Evolutionary conservation across 2,113 vertebrate species (phyloP).

Genomic region (Etheostoma spectabile): DNA sequence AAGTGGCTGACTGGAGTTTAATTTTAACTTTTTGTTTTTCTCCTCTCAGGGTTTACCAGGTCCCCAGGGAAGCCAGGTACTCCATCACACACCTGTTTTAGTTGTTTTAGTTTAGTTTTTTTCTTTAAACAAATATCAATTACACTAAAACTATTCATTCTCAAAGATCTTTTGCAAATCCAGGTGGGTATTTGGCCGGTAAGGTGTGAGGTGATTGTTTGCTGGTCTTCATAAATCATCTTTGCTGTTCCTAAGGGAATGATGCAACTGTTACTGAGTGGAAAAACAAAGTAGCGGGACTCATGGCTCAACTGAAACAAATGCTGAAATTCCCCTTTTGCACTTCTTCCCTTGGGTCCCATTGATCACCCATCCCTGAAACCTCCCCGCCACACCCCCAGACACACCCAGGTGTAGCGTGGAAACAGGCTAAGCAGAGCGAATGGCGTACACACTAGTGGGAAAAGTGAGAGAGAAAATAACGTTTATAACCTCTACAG

Average conservation of each 20-base stretch:
- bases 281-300: constrained; percentile 31
- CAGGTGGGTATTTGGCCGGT: constrained; percentile 38
- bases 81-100: constrained; percentile 19
- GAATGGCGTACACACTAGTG: constrained; percentile 64
- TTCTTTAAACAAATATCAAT: constrained; percentile 15
- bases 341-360: constrained; percentile 43
- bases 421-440: constrained; percentile 50
- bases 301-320: constrained; percentile 56
- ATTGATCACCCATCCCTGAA: constrained; percentile 60
- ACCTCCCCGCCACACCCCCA: constrained; percentile 1
- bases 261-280: not conserved
- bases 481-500: constrained; percentile 51
- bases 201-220: constrained; percentile 41
- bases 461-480: constrained; percentile 44
- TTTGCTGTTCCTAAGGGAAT: constrained; percentile 47
- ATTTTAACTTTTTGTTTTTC: constrained; percentile 21
- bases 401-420: constrained; percentile 49
- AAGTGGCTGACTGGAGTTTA: constrained; percentile 6
- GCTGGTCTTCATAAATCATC: constrained; percentile 47
- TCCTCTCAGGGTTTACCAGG: constrained; percentile 81
- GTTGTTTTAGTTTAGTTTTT: not conserved
- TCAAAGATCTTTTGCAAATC: constrained; percentile 11
- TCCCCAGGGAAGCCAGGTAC: constrained; percentile 85
- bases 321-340: constrained; percentile 55
- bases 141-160: constrained; percentile 1